Percentiles rank a stretch among this genome's conserved stretches.
Conservation (phyloP, 2,113 vertebrate species). For the Colinus virginianus region DNA sequence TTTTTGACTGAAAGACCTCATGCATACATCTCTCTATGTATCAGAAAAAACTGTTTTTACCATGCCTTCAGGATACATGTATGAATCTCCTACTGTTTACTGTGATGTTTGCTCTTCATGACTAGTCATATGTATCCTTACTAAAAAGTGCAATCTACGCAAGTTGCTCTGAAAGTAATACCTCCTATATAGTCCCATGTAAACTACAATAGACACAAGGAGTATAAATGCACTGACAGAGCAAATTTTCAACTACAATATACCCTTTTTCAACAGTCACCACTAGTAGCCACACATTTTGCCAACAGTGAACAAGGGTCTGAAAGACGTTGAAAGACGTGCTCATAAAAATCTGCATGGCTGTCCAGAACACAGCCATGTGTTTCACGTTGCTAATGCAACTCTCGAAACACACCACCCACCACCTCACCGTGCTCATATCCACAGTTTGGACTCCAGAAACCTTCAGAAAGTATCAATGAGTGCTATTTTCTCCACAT, state of each 20-base stretch:
- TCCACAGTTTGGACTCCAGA: background rate
- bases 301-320: too few relatives aligned
- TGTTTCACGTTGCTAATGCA: background rate
- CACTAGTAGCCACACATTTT: too few relatives aligned
- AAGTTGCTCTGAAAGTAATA: too few relatives aligned
- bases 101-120: background rate
- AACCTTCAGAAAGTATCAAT: background rate
- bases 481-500: too few relatives aligned
- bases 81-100: background rate
- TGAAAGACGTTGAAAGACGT: too few relatives aligned
- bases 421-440: background rate
- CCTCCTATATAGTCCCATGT: too few relatives aligned
- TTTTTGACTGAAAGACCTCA: background rate
- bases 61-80: background rate
- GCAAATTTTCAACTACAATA: too few relatives aligned
- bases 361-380: background rate
- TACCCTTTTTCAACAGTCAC: too few relatives aligned
- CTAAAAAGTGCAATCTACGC: background rate
- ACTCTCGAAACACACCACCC: background rate
- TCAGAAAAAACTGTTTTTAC: background rate
- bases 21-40: accelerated
- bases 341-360: background rate
- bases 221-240: too few relatives aligned
- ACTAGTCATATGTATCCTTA: background rate
- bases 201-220: too few relatives aligned